Conservation (phyloP, 2,888 invertebrate species). For the Crepidodera aurea region DNA sequence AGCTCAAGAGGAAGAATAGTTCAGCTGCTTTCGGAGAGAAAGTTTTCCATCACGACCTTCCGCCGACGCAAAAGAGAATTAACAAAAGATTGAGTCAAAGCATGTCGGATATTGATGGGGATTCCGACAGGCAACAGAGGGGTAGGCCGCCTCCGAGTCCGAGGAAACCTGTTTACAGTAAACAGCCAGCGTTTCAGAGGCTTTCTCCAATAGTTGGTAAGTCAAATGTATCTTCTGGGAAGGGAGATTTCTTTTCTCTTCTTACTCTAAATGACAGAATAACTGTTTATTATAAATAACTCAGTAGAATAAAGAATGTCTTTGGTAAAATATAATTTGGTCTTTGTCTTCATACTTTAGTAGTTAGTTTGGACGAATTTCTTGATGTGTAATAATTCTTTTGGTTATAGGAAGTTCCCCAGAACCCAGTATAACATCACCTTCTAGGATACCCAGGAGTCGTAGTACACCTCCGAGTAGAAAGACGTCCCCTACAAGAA, state of each 20-base stretch:
- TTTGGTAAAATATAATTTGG: no score
- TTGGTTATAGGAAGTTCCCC: slow-evolving; percentile 57
- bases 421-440: slow-evolving; percentile 59
- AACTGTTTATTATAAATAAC: no score
- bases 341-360: no score
- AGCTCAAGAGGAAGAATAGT: slow-evolving; percentile 48
- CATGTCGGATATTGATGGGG: slow-evolving; percentile 52
- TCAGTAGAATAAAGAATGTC: no score
- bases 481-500: slow-evolving; percentile 50
- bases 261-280: no score
- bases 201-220: slow-evolving; percentile 54
- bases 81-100: slow-evolving; percentile 55
- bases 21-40: slow-evolving; percentile 51
- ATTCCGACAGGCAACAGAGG: slow-evolving; percentile 30
- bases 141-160: slow-evolving; percentile 51
- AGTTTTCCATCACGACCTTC: slow-evolving; percentile 45
- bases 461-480: slow-evolving; percentile 54
- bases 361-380: no score
- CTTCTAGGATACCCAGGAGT: slow-evolving; percentile 54
- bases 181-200: slow-evolving; percentile 52
- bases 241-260: no score
- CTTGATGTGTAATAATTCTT: not conserved
- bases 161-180: slow-evolving; percentile 41
- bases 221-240: not conserved
- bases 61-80: slow-evolving; percentile 45